Conservation (phyloP, 2,888 invertebrate genomes). For the Rhagium mordax region DNA sequence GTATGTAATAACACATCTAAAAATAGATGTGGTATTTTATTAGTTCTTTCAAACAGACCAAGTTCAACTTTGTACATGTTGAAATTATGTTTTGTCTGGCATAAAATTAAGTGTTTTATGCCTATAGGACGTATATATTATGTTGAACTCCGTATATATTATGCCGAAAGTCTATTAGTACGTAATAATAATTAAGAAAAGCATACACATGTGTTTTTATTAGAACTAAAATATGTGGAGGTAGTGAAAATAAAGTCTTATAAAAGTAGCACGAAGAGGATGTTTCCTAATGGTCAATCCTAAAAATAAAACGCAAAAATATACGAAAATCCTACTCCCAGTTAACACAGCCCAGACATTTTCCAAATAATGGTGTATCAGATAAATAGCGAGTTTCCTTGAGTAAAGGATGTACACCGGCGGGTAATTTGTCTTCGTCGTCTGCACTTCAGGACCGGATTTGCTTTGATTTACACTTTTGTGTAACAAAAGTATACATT, state of each 20-base stretch:
- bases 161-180: no score
- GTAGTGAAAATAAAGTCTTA: background rate
- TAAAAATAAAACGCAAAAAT: slow-evolving; percentile 10
- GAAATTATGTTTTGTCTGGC: no score
- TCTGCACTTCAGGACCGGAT: slow-evolving; percentile 58
- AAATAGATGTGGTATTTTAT: no score
- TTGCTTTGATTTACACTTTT: slow-evolving; percentile 57
- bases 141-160: no score
- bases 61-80: no score
- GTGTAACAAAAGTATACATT: slow-evolving; percentile 14
- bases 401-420: slow-evolving; percentile 55
- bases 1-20: no score
- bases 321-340: background rate
- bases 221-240: background rate
- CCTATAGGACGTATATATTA: no score
- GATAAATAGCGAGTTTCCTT: slow-evolving; percentile 50
- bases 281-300: background rate
- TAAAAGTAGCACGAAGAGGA: background rate
- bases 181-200: background rate
- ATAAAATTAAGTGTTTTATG: no score
- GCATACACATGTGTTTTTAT: background rate
- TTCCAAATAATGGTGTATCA: slow-evolving; percentile 49
- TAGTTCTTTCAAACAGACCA: no score
- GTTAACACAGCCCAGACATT: slow-evolving; percentile 38
- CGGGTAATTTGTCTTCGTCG: slow-evolving; percentile 61